A percentile compares a stretch with the other conserved stretches of the same genome.
Evolutionary conservation across 2,888 invertebrate species (phyloP).

Genomic region (Tetragonula carbonaria): DNA sequence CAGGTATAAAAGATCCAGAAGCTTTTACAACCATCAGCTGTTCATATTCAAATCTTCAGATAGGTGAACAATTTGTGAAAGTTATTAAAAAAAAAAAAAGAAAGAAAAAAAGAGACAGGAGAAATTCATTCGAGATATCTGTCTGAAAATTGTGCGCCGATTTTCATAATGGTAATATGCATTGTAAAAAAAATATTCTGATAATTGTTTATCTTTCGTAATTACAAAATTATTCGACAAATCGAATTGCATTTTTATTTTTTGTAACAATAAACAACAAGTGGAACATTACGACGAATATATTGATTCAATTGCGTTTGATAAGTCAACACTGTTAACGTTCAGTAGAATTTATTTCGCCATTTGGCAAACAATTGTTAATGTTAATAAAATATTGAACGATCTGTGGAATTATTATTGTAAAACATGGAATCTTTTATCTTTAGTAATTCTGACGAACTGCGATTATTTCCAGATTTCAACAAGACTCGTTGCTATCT

Average conservation of each 20-base stretch:
- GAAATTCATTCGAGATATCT: not conserved
- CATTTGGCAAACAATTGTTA: too few species aligned
- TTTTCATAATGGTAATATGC: constrained; percentile 22
- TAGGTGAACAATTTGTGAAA: constrained; percentile 14
- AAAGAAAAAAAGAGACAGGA: too few species aligned
- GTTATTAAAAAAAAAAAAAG: not conserved
- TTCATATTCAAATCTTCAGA: constrained; percentile 5
- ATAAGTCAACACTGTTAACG: too few species aligned
- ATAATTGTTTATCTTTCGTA: not conserved
- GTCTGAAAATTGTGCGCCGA: not conserved
- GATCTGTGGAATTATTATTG: too few species aligned
- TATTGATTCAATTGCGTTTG: too few species aligned
- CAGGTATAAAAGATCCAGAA: constrained; percentile 67
- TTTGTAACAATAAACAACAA: too few species aligned
- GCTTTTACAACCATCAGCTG: constrained; percentile 33
- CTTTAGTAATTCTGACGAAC: not conserved
- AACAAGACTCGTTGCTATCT: constrained; percentile 22
- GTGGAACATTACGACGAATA: too few species aligned
- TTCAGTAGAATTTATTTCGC: too few species aligned
- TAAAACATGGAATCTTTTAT: too few species aligned
- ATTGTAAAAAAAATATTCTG: not conserved
- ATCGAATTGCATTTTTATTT: too few species aligned
- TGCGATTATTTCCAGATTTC: constrained; percentile 44
- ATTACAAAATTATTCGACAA: not conserved
- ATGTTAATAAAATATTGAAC: too few species aligned